phyloP scores from a whole-genome alignment of 2,113 vertebrate genomes.

The Pteropus alecto region DNA sequence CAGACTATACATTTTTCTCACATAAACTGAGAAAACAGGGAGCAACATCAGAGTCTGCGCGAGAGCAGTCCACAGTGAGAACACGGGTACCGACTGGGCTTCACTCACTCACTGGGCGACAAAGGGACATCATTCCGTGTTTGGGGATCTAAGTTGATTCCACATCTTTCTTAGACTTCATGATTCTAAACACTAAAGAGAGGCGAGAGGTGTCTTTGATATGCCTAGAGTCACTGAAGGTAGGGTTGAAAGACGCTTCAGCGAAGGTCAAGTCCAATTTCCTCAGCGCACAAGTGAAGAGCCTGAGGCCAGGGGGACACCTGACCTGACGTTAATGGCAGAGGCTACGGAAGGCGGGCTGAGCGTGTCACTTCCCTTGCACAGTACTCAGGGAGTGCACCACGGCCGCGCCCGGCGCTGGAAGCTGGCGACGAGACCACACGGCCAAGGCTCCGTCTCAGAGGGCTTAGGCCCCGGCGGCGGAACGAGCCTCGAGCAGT shows the following conservation, averaged over 20 bases:
- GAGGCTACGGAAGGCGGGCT: background rate
- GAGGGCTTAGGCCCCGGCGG: background rate
- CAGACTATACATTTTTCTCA: background rate
- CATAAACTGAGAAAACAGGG: background rate
- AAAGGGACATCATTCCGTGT: background rate
- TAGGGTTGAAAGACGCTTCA: background rate
- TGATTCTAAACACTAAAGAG: background rate
- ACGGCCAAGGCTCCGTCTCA: background rate
- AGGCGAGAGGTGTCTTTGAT: background rate
- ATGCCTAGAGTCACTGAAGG: background rate
- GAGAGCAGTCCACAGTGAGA: background rate
- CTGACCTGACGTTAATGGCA: background rate
- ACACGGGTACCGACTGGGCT: background rate
- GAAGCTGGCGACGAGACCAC: background rate
- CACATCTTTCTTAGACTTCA: background rate
- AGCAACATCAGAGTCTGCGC: accelerated
- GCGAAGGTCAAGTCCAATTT: background rate
- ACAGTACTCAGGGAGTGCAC: too few relatives aligned
- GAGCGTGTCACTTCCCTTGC: too few relatives aligned
- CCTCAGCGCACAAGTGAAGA: background rate
- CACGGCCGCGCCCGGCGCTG: too few relatives aligned
- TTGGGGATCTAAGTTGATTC: background rate
- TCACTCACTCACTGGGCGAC: background rate
- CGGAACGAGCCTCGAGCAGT: background rate
- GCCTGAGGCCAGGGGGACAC: background rate